Evolutionary conservation across 2,888 invertebrate species (phyloP), one percentile per base, ranked within the genome.

Genomic region (Stratiomys singularior): DNA sequence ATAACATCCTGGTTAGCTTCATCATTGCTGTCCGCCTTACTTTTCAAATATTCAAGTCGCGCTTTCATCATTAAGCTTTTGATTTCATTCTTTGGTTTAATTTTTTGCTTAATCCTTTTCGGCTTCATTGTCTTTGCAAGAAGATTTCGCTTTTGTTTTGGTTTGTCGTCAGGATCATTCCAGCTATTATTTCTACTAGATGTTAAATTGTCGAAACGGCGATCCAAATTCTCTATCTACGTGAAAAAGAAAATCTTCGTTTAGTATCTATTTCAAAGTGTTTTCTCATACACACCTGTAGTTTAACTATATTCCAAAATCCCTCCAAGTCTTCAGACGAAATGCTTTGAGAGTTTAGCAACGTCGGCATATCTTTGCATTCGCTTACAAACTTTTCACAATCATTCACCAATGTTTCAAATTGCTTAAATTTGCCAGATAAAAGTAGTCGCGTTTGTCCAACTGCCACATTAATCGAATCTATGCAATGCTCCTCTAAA

Each of bases 391-490:
- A 64, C 13, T 21, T 46, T 56, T 86, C 87, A 81, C 83, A 87
- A 0, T 85, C 83, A 67, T 87, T 84, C 21, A 89, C 92, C 1
- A 93, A 85, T 21, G 88, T 88, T 46, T 88, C 86, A 83, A 95
- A 94, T 84, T 94, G 93, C 83, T 91, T 88, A 81, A 94, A 92
- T 83, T 94, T 95, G 82, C 94, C 92, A 13, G 87, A 89, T 0
- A 92, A 89, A 3, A 95, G 86, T n/a, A 95, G 86, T 78, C 90
- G 90, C 0, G 94, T 93, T 86, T 94, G 94, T 0, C 95, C 94
- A 77, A 93, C 89, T 0, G 93, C 91, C 28, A 92, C 91, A 83
- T 92, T 89, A 23, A 95, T 91, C 84, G 89, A 87, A 81, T 90
- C 89, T 3, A 83, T 83, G 23, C 84, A 85, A 0, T 86, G 87